Evolutionary conservation across 2,113 vertebrate species (phyloP), one percentile per base, ranked within the genome.

Genomic region (Podiceps cristatus): DNA sequence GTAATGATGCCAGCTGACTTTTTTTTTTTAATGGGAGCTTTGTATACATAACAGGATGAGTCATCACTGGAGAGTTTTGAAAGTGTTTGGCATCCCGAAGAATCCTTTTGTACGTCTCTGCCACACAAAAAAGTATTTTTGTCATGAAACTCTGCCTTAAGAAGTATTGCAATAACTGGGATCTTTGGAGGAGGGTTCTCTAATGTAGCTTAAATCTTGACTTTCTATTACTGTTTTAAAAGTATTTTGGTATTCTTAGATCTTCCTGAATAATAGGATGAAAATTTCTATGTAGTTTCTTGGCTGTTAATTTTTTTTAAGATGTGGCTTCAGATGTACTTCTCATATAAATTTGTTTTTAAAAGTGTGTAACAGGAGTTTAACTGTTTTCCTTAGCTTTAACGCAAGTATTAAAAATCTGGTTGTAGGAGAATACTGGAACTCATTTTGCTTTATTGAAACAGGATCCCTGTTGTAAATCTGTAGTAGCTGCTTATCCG

Each of bases 41-140:
- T 95, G 90, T 96, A 89, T 97, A 95, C 88, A 96, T 97, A 97
- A 95, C 90, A 96, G 94, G 87, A n/a, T 97, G 91, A 87, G 89
- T 94, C 96, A 93, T 93, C 83, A 64, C 69, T 92, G 93, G 91
- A 92, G 96, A 81, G 86, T 93, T 93, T 93, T 96, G 85, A 93
- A 94, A 96, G 95, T 71, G 69, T 88, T 96, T 96, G 95, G 96
- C 95, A 97, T 94, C 94, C 95, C 11, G 1, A 93, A 95, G 74
- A 91, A 91, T 96, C 84, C 87, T 94, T 94, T 96, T 97, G 89
- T 95, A 35, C 49, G 86, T 47, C 86, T 89, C 28, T 94, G 91
- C 86, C 0, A 4, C 88, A 93, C 93, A 96, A 37, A 93, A 16
- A 87, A 87, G 86, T 87, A 79, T 87, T 94, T 93, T 93, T 96